These are phyloP conservation scores for Drosophila parvula DNA, from an alignment of 1,140 invertebrate genomes.

Conservation along the genomic window DNA sequence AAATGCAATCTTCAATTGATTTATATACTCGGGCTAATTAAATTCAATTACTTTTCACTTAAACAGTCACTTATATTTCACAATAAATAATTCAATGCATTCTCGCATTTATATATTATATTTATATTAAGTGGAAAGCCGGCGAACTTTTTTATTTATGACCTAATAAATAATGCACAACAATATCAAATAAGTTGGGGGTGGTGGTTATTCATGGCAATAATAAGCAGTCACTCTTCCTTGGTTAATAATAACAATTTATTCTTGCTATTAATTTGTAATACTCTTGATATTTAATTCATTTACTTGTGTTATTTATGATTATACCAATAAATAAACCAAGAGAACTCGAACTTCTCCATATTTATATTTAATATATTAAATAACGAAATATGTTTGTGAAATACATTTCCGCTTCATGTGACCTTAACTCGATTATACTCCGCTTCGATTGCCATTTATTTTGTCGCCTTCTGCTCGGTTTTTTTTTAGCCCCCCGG, in stretches of 20 bases:
- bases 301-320: background rate
- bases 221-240: background rate
- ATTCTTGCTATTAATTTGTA: no score
- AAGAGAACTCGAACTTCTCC: background rate
- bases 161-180: slow-evolving; percentile 4
- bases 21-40: background rate
- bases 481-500: background rate
- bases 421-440: slow-evolving; percentile 28
- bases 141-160: background rate
- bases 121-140: background rate
- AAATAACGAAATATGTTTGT: background rate
- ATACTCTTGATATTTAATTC: background rate
- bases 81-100: background rate
- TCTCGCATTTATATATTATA: background rate
- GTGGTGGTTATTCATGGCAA: background rate
- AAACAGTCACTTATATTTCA: background rate
- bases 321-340: background rate
- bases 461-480: slow-evolving; percentile 3
- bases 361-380: background rate
- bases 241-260: no score
- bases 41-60: slow-evolving; percentile 3
- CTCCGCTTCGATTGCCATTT: slow-evolving; percentile 16
- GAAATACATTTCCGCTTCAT: slow-evolving; percentile 1
- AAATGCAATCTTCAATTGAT: background rate
- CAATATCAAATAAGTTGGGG: no score